Evolutionary conservation across 2,888 invertebrate genomes (phyloP).

Genomic region (Cataglyphis albicans): DNA sequence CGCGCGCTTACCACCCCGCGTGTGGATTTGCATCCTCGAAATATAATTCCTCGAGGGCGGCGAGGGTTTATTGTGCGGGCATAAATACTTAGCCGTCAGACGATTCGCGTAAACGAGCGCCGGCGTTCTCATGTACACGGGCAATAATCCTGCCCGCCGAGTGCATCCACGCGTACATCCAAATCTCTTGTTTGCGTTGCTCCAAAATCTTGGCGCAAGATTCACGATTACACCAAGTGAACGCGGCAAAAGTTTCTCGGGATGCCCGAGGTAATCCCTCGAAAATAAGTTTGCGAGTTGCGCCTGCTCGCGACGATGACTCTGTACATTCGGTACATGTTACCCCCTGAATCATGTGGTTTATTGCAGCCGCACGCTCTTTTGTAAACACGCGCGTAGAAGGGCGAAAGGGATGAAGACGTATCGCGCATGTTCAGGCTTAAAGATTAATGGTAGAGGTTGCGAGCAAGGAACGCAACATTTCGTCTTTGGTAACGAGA

Average conservation of each 20-base stretch:
- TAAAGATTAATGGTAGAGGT: neutral
- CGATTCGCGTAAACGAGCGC: slow-evolving; percentile 48
- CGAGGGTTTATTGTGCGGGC: slow-evolving; percentile 50
- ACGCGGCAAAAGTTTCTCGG: neutral
- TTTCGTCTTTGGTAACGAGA: neutral
- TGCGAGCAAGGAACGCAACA: neutral
- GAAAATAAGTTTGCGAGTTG: slow-evolving; percentile 2
- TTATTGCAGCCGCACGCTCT: neutral
- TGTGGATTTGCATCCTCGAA: slow-evolving; percentile 53
- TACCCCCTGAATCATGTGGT: neutral
- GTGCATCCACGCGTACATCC: slow-evolving; percentile 11
- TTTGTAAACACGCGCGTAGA: neutral
- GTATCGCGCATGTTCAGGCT: neutral
- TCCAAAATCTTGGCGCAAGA: slow-evolving; percentile 45
- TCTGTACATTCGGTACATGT: neutral
- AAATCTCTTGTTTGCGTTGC: slow-evolving; percentile 37
- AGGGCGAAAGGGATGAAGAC: neutral
- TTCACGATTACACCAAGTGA: slow-evolving; percentile 4
- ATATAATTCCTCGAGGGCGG: slow-evolving; percentile 55
- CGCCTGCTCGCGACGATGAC: neutral
- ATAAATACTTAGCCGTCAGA: slow-evolving; percentile 53
- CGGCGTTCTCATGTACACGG: slow-evolving; percentile 22
- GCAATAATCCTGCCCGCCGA: slow-evolving; percentile 36
- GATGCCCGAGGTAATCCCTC: neutral
- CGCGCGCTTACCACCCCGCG: slow-evolving; percentile 8